Conservation (phyloP, 2,797 vertebrate genomes). For the Setipinna tenuifilis region DNA sequence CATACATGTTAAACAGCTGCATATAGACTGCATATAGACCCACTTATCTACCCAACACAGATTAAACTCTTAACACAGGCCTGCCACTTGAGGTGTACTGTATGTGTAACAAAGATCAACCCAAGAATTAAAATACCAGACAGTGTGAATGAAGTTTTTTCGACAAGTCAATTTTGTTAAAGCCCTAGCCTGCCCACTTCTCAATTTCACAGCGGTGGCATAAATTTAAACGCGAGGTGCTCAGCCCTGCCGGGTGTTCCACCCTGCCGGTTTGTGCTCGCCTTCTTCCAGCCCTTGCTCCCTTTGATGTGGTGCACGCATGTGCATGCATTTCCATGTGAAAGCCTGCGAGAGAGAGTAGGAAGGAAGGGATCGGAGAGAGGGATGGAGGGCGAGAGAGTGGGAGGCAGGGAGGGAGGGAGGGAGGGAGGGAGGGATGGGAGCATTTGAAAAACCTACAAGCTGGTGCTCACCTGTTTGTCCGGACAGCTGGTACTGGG, state of each 20-base stretch:
- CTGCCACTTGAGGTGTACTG: not conserved
- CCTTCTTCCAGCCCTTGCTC: not conserved
- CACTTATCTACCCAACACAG: not conserved
- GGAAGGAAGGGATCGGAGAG: not conserved
- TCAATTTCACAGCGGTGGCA: constrained; percentile 16
- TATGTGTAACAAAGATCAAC: constrained; percentile 14
- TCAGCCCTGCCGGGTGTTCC: not conserved
- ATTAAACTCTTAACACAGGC: not conserved
- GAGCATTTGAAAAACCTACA: not conserved
- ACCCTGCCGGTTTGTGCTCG: not conserved
- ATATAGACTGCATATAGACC: not conserved
- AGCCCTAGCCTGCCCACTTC: not conserved
- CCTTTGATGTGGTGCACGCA: not conserved
- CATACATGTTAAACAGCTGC: not conserved
- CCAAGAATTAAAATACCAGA: not conserved
- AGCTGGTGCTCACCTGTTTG: not conserved
- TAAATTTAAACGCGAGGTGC: not conserved
- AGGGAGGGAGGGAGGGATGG: not conserved
- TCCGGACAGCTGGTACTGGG: not conserved
- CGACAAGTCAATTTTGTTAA: not conserved
- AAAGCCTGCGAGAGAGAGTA: not conserved
- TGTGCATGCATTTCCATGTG: not conserved
- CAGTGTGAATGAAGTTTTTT: not conserved
- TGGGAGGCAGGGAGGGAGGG: not conserved
- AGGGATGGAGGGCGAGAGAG: too few relatives aligned